Evolutionary conservation across 2,797 vertebrate genomes (phyloP), one percentile per base, ranked within the genome.

Genomic region (Sitta carolinensis): DNA sequence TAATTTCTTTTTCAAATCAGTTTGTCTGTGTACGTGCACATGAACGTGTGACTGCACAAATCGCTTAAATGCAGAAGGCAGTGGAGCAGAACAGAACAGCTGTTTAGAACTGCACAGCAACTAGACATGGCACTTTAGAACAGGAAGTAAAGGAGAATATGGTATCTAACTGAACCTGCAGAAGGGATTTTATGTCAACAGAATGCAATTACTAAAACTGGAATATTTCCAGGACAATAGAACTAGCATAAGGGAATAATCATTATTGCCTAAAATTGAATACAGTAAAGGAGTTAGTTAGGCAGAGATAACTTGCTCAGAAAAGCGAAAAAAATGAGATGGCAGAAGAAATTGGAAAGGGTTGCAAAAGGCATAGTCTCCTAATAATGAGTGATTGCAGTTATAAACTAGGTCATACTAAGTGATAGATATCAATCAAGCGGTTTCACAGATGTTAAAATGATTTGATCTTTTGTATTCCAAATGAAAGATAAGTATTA

Each of bases 171-270:
- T 86, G 61, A 94, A 96, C 74, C 55, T 92, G 70, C 89, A 91
- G 83, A 95, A 94, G 78, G 70, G 73, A 89, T 94, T 95, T 94
- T 96, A 93, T 93, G 85, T 78, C 90, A 94, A 94, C 80, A 93
- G 89, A 96, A 95, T 91, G 89, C 83, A 94, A 90, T 95, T 93
- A 93, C 75, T 70, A 73, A 88, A 89, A 79, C 66, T 90, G 91
- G 95, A 94, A 66, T 81, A 95, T 90, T 95, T 96, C 93, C 94
- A 96, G 94, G 87, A 91, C 80, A 91, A 91, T 90, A 90, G 83
- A 86, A 81, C 80, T 81, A 90, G 59, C 83, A 88, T 86, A 94
- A 94, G 77, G 77, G 86, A 83, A 96, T 92, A 93, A 95, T 91
- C 42, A 78, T 90, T 90, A 95, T 82, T 93, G 94, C 88, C 85